Base-by-base conservation (phyloP, 1,140 invertebrate species). In the Cyphomyrmex costatus region DNA sequence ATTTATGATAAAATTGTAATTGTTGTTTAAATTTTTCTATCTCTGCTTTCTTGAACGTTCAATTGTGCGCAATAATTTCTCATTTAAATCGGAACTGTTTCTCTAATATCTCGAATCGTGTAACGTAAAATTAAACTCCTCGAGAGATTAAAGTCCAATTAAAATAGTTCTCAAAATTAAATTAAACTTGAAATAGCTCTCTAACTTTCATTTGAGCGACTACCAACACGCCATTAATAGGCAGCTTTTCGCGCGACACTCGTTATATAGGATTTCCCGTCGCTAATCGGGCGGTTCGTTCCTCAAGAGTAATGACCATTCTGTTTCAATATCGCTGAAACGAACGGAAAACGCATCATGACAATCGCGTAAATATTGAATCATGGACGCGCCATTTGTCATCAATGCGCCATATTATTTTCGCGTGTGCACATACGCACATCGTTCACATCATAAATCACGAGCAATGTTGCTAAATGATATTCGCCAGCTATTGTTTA, bases 331-430 rank as follows among this genome's bases (percentile, higher is more conserved):
- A 82, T 82, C 79, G 79, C 66, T 60, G 79, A 60, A 74, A 83
- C 66, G 60, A 12, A 42, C 36, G 60, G 65, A 63, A 24, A 60
- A 36, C 53, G 68, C 46, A 58, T 83, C 79, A 60, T 74, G 73
- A 83, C 79, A 83, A 83, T 83, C 68, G 79, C 68, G 68, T 83
- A 83, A 83, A 83, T 83, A 83, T 83, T 83, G 79, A 83, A 83
- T 83, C 79, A 74, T 49, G 79, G 79, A 83, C 68, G 66, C 79
- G 79, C 68, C 68, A 83, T 83, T 83, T 74, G 68, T 83, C 79
- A 83, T 36, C 68, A 74, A 83, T 83, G 27, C 68, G 79, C 79
- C 79, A 33, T 83, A 83, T 83, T 83, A 83, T 83, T 83, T 83
- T 74, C 79, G 10, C 66, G 24, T 58, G 12, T 14, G 53, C 36